Evolutionary conservation across 2,797 vertebrate genomes (phyloP).

Genomic region (Chrosomus eos): DNA sequence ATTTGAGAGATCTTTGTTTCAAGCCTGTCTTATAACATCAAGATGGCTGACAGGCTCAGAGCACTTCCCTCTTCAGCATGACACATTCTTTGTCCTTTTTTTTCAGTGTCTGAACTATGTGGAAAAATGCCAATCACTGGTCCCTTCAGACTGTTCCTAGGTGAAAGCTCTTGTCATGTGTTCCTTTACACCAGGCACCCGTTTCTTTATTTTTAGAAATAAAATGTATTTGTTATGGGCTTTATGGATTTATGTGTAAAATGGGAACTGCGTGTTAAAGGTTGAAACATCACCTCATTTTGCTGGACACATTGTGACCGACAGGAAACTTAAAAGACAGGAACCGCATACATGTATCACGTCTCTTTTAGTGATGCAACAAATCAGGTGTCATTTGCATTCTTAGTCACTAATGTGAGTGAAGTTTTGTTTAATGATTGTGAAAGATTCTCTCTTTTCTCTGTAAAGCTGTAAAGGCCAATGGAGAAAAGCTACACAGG

Average conservation of each 20-base stretch:
- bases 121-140: constrained; percentile 34
- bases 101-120: constrained; percentile 1
- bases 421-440: constrained; percentile 62
- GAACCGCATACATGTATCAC: constrained; percentile 4
- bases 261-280: constrained; percentile 55
- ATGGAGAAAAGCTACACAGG: constrained; percentile 61
- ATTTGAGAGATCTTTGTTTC: constrained; percentile 26
- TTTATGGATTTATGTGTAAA: constrained; percentile 36
- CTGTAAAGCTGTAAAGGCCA: constrained; percentile 64
- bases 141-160: constrained; percentile 31
- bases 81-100: constrained; percentile 14
- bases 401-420: constrained; percentile 50
- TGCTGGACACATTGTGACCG: constrained; percentile 23
- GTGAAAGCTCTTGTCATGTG: constrained; percentile 19
- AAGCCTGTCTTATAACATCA: constrained; percentile 14
- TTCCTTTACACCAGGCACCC: not conserved
- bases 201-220: constrained; percentile 55
- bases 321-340: constrained; percentile 56
- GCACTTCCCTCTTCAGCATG: constrained; percentile 43
- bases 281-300: not conserved
- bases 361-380: constrained; percentile 71
- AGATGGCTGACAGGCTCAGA: constrained; percentile 25
- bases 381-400: constrained; percentile 73
- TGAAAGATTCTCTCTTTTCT: constrained; percentile 57
- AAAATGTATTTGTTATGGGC: constrained; percentile 69